A percentile compares a stretch with the other conserved stretches of the same genome.
These are phyloP conservation scores for Macrochelys suwanniensis DNA, from an alignment of 2,797 vertebrate genomes.

Conservation along the genomic window DNA sequence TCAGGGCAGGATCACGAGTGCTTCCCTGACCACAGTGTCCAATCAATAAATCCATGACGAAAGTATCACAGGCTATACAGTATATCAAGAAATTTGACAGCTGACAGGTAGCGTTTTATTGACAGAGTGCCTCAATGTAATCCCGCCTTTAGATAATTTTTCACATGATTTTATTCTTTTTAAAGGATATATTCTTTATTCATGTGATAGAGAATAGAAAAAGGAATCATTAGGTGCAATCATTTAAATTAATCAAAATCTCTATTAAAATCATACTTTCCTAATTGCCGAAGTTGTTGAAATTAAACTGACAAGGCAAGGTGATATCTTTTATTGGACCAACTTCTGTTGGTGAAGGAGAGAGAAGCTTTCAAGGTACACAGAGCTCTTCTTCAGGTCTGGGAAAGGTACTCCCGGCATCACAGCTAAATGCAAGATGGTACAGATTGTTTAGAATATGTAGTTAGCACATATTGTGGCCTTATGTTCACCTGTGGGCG, in stretches of 20 bases:
- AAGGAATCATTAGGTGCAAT: background rate
- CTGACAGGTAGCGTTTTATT: background rate
- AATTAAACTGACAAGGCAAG: background rate
- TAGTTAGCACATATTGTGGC: background rate
- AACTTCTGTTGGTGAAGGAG: background rate
- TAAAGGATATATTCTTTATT: background rate
- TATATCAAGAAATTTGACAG: background rate
- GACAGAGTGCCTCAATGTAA: background rate
- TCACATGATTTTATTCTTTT: background rate
- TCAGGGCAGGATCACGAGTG: constrained; percentile 43
- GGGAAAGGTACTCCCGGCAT: background rate
- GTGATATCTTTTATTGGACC: background rate
- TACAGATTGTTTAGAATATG: background rate
- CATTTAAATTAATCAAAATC: background rate
- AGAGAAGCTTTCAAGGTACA: background rate
- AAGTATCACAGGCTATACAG: background rate
- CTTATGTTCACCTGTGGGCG: background rate
- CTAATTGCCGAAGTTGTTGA: background rate
- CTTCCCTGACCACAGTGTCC: background rate
- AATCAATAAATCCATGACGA: constrained; percentile 6
- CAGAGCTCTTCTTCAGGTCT: background rate
- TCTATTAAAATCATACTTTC: background rate
- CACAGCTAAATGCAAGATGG: background rate
- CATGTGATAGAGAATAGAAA: background rate
- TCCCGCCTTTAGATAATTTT: background rate